Percentiles rank a stretch among this genome's conserved stretches.
Conservation (phyloP, 2,888 invertebrate genomes). For the Epicampocera succincta region DNA sequence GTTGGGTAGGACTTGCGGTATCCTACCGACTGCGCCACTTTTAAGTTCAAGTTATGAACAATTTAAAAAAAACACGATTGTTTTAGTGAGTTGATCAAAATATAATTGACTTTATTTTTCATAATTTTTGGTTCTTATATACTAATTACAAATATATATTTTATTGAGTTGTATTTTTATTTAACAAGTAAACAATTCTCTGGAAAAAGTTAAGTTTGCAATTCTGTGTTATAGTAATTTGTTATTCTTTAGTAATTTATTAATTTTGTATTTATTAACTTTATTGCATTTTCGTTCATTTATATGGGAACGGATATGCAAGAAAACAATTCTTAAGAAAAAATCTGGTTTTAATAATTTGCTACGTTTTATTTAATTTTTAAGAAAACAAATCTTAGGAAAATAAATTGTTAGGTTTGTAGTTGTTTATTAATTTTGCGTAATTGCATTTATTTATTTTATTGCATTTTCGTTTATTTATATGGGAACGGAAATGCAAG, state of each 20-base stretch:
- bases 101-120: conserved; percentile 33
- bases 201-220: conserved; percentile 28
- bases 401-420: neutral
- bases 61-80: too few species aligned
- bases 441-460: too few species aligned
- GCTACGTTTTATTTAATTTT: neutral
- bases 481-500: too few species aligned
- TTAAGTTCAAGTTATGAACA: too few species aligned
- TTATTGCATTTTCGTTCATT: too few species aligned
- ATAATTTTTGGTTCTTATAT: conserved; percentile 26
- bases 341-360: conserved; percentile 19
- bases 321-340: too few species aligned
- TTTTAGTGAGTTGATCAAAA: conserved; percentile 40
- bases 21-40: too few species aligned
- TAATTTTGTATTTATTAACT: neutral
- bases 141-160: conserved; percentile 25
- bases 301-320: too few species aligned
- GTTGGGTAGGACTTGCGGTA: too few species aligned
- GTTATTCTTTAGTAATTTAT: conserved; percentile 1
- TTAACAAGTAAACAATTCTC: conserved; percentile 23
- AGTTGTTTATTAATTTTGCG: too few species aligned
- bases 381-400: too few species aligned
- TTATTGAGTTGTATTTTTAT: conserved; percentile 36
- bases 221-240: conserved; percentile 10
- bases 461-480: too few species aligned